Evolutionary conservation across 1,140 invertebrate species (phyloP).

Genomic region (Uloborus diversus): DNA sequence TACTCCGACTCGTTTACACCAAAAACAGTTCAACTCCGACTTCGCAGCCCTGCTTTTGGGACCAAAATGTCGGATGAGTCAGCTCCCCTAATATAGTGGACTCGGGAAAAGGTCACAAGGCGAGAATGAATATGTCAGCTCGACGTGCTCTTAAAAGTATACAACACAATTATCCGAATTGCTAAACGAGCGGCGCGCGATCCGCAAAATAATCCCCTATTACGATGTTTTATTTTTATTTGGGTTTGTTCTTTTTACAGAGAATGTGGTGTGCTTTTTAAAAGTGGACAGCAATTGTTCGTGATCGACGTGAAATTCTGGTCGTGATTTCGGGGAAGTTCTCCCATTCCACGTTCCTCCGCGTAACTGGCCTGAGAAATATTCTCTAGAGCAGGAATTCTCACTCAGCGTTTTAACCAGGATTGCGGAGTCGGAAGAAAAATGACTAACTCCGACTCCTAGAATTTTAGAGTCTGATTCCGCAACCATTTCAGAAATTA

Average conservation of each 20-base stretch:
- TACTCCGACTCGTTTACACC: neutral
- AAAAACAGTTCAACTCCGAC: neutral
- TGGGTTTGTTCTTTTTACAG: neutral
- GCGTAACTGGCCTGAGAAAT: neutral
- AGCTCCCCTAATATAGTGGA: neutral
- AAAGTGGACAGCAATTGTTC: neutral
- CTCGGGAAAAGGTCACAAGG: constrained; percentile 1
- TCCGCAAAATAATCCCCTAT: neutral
- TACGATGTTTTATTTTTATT: neutral
- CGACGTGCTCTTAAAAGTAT: constrained; percentile 4
- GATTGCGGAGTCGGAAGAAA: no score
- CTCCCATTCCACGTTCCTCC: neutral
- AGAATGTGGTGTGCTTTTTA: neutral
- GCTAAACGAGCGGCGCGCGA: constrained; percentile 10
- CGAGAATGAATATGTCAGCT: constrained; percentile 34
- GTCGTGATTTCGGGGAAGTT: neutral
- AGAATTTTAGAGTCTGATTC: no score
- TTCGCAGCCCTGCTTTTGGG: neutral
- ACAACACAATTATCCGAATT: constrained; percentile 33
- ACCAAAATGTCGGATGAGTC: neutral
- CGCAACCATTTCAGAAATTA: no score
- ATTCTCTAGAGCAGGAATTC: neutral
- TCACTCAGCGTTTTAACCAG: no score
- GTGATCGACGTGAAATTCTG: neutral
- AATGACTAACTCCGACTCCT: no score